Evolutionary conservation across 2,888 invertebrate species (phyloP), one percentile per base, ranked within the genome.

Genomic region (Epirrhoe tristata): DNA sequence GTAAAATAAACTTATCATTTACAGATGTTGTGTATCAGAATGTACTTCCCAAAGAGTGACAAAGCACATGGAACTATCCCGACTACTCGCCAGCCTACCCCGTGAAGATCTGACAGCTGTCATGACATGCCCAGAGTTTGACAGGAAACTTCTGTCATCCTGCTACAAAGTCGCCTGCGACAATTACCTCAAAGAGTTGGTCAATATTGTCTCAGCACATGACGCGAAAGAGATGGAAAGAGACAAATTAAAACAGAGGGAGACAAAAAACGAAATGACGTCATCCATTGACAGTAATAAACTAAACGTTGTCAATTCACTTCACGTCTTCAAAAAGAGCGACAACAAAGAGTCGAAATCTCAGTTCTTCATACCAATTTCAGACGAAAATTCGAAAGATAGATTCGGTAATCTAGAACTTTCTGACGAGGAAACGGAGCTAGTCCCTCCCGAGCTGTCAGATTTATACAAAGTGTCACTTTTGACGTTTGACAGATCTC

Each of bases 121-220:
- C 58, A 89, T 95, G 81, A 80, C 85, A 0, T 91, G 91, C 58
- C 83, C 88, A 3, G 93, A 93, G 70, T 94, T 94, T 72, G 92
- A 94, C 76, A 91, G 92, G 62, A 92, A 92, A 80, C 86, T 95
- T 50, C 80, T 95, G 6, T 81, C 85, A 34, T 88, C 94, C 4
- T 93, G 94, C 69, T 93, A 95, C 66, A 89, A 90, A 78, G 85
- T 94, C 8, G 83, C 94, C 0, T 90, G 94, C 66, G 90, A 94
- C 63, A 83, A 81, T 43, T 95, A 94, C 79, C 71, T 94, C 39
- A 87, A 83, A 73, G 89, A 90, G 14, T 89, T 94, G 52, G 68
- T 90, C 0, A 87, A 86, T 56, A 78, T 84, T 0, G 76, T 88
- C 3, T 85, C 91, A 0, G 79, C 77, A 8, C 81, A 85, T 58